Evolutionary conservation across 1,140 invertebrate genomes (phyloP).

Genomic region (Caenorhabditis tropicalis): DNA sequence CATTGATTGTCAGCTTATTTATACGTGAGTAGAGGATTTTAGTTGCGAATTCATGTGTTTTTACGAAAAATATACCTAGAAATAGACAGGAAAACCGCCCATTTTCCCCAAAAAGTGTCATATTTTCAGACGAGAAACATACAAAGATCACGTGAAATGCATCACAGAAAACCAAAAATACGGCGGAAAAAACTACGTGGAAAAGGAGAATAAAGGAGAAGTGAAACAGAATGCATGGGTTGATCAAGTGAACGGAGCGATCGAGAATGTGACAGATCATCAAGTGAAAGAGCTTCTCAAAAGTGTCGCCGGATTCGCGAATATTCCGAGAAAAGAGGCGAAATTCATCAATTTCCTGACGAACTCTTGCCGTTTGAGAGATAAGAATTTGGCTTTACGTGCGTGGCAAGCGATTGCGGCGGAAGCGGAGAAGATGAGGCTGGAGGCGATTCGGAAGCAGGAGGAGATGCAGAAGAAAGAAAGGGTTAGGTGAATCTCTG

Average conservation of each 20-base stretch:
- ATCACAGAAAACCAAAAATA: constrained; percentile 89
- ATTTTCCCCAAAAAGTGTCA: neutral
- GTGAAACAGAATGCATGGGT: constrained; percentile 88
- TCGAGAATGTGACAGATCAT: constrained; percentile 77
- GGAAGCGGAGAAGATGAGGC: constrained; percentile 56
- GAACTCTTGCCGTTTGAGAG: constrained; percentile 72
- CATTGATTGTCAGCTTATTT: constrained; percentile 89
- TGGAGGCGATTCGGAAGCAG: constrained; percentile 45
- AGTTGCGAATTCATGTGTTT: too few relatives aligned
- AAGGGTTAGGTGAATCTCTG: neutral
- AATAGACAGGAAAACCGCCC: neutral
- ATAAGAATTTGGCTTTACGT: constrained; percentile 57
- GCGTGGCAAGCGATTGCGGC: constrained; percentile 64
- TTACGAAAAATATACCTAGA: too few relatives aligned
- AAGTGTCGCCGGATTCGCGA: constrained; percentile 80
- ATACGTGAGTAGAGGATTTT: constrained; percentile 72
- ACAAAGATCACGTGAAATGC: constrained; percentile 86
- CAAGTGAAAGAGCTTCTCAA: constrained; percentile 78
- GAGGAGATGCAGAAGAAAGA: neutral
- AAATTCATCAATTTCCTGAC: constrained; percentile 81
- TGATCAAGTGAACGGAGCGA: constrained; percentile 81
- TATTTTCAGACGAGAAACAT: constrained; percentile 80
- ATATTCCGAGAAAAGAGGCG: constrained; percentile 87
- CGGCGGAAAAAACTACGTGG: constrained; percentile 82
- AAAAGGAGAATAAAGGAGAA: constrained; percentile 80